Conservation (phyloP, 1,140 invertebrate species). For the Eupristina koningsbergeri region DNA sequence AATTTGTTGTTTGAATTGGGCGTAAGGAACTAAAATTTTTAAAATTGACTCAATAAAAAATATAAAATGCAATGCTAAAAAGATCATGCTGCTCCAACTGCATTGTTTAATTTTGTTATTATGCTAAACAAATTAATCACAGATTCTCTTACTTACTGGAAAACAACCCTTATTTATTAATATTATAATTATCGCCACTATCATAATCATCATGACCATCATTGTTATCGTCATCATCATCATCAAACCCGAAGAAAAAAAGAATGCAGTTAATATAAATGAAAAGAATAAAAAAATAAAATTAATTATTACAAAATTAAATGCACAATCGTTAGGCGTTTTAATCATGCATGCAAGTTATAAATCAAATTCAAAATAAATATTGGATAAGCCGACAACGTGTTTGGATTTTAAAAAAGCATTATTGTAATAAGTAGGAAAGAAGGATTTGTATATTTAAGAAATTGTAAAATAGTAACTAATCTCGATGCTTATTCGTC, state of each 20-base stretch:
- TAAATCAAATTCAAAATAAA: slow-evolving; percentile 63
- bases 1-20: too few relatives aligned
- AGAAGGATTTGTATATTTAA: slow-evolving; percentile 33
- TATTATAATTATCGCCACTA: too few relatives aligned
- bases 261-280: slow-evolving; percentile 84
- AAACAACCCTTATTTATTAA: slow-evolving; percentile 85
- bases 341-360: slow-evolving; percentile 70
- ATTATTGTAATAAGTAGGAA: slow-evolving; percentile 21
- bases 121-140: slow-evolving; percentile 34
- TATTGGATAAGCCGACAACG: slow-evolving; percentile 47
- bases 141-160: slow-evolving; percentile 82
- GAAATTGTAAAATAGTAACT: slow-evolving; percentile 64
- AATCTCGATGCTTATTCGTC: slow-evolving; percentile 52
- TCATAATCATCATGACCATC: slow-evolving; percentile 40
- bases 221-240: slow-evolving; percentile 61
- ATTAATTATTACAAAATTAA: slow-evolving; percentile 73
- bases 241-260: slow-evolving; percentile 81
- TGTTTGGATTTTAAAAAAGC: slow-evolving; percentile 44
- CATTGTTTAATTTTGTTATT: slow-evolving; percentile 47
- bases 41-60: slow-evolving; percentile 27
- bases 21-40: too few relatives aligned
- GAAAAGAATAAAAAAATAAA: slow-evolving; percentile 79
- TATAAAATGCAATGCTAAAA: background rate
- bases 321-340: slow-evolving; percentile 70
- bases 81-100: too few relatives aligned